Evolutionary conservation across 2,888 invertebrate genomes (phyloP).

Genomic region (Dicycla oo): DNA sequence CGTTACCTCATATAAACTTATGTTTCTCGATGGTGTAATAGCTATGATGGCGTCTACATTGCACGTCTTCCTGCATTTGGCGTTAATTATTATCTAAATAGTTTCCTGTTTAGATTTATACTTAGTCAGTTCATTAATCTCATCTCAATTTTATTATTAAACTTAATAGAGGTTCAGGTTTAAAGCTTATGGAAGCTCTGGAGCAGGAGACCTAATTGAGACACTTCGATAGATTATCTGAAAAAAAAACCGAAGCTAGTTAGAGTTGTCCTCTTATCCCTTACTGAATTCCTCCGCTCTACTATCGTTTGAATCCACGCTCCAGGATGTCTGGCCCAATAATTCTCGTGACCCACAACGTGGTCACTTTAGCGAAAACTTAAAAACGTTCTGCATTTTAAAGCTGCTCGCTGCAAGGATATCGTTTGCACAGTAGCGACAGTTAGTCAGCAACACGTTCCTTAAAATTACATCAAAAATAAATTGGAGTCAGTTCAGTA

Average conservation of each 20-base stretch:
- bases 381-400: not conserved
- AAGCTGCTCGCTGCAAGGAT: not conserved
- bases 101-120: constrained; percentile 44
- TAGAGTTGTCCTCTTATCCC: too few relatives aligned
- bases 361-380: not conserved
- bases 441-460: not conserved
- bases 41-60: constrained; percentile 25
- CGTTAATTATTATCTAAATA: constrained; percentile 42
- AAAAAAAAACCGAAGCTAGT: not conserved
- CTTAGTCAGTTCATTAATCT: constrained; percentile 6
- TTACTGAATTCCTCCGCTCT: not conserved
- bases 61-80: constrained; percentile 47
- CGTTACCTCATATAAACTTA: constrained; percentile 45
- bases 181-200: not conserved
- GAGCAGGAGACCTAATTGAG: not conserved
- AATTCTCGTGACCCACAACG: not conserved
- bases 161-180: not conserved
- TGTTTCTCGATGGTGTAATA: constrained; percentile 38
- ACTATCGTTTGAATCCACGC: not conserved
- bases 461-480: constrained; percentile 19
- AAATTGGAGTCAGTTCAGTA: not conserved
- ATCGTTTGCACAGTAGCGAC: not conserved
- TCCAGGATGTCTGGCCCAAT: too few relatives aligned
- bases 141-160: not conserved
- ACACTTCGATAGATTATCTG: not conserved